These are phyloP conservation scores for Sipunculus nudus DNA, from an alignment of 2,888 invertebrate genomes.

Conservation along the genomic window DNA sequence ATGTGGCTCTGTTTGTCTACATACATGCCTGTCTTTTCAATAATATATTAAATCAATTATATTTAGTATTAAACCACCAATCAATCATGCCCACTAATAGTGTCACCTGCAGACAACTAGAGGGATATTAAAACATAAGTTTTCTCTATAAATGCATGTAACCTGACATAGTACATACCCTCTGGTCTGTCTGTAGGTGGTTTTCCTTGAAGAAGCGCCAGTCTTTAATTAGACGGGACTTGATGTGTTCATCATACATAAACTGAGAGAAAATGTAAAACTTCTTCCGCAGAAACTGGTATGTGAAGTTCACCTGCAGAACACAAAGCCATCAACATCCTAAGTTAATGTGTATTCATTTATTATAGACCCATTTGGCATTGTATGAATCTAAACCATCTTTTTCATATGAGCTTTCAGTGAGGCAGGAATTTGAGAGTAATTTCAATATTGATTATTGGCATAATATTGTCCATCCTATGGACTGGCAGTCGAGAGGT, in stretches of 20 bases:
- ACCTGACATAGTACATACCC: conserved; percentile 59
- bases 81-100: too few species aligned
- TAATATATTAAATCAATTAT: too few species aligned
- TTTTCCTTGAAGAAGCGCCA: conserved; percentile 83
- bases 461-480: too few species aligned
- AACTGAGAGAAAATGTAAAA: conserved; percentile 96
- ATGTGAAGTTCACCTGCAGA: conserved; percentile 68
- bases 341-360: background rate
- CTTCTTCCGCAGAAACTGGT: conserved; percentile 90
- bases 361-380: background rate
- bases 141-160: too few species aligned
- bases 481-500: too few species aligned
- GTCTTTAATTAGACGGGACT: conserved; percentile 91
- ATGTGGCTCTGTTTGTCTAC: too few species aligned
- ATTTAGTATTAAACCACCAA: too few species aligned
- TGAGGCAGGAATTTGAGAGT: too few species aligned
- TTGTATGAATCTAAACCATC: background rate
- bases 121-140: too few species aligned
- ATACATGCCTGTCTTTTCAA: too few species aligned
- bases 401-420: too few species aligned
- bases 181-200: conserved; percentile 74
- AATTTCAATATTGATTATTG: background rate
- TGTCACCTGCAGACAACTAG: too few species aligned
- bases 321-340: background rate
- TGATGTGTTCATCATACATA: conserved; percentile 96